Conservation (phyloP, 2,113 vertebrate species). For the Leucoraja erinaceus region DNA sequence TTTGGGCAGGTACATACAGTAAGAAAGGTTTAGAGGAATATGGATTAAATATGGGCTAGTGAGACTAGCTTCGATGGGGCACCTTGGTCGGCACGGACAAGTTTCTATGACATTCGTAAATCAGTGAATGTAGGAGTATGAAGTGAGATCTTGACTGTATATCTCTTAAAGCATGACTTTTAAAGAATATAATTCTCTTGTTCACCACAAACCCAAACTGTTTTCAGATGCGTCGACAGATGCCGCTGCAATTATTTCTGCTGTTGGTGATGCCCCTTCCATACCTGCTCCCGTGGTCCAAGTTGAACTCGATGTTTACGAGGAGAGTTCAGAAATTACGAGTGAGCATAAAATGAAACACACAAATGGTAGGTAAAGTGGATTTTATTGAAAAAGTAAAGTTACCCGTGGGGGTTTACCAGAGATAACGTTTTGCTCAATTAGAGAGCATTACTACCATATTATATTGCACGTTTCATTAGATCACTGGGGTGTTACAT, state of each 20-base stretch:
- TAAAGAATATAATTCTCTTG: background rate
- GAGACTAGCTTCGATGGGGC: too few species aligned
- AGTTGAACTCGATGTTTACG: constrained; percentile 43
- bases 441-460: background rate
- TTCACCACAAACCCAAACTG: constrained; percentile 24
- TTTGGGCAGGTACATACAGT: too few species aligned
- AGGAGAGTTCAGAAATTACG: background rate
- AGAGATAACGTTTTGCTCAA: background rate
- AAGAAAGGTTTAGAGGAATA: too few species aligned
- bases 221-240: constrained; percentile 71
- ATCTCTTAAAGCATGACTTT: background rate
- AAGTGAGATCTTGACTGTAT: background rate
- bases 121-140: background rate
- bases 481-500: background rate
- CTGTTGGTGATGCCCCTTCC: constrained; percentile 72
- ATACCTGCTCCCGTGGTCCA: constrained; percentile 74
- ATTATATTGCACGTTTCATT: background rate
- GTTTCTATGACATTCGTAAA: background rate
- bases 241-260: constrained; percentile 86
- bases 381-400: background rate
- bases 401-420: background rate
- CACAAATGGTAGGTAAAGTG: constrained; percentile 37
- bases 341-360: constrained; percentile 40
- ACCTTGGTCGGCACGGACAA: too few species aligned
- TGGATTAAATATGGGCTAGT: too few species aligned